Percentiles rank a stretch among this genome's conserved stretches.
phyloP scores from a whole-genome alignment of 2,797 vertebrate genomes.

The Manis pentadactyla region DNA sequence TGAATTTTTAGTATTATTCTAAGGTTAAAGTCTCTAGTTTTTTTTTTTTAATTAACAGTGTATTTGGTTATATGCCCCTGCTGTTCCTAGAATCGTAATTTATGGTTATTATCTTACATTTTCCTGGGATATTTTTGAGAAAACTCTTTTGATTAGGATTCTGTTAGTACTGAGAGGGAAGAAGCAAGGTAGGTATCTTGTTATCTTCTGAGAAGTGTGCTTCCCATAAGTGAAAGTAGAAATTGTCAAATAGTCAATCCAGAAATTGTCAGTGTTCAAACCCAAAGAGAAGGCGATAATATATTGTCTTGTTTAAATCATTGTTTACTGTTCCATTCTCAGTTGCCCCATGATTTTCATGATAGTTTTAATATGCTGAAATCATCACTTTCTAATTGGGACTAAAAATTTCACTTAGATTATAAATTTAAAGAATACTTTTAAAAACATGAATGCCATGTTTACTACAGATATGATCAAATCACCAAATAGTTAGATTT shows the following conservation, averaged over 20 bases:
- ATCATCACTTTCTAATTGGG: constrained; percentile 52
- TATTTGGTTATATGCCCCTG: not conserved
- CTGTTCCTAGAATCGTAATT: not conserved
- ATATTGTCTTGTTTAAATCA: not conserved
- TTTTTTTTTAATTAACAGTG: not conserved
- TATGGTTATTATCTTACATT: not conserved
- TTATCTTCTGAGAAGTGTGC: not conserved
- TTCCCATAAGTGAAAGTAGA: not conserved
- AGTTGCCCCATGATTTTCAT: constrained; percentile 62
- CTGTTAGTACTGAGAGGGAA: not conserved
- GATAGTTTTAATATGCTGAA: constrained; percentile 55
- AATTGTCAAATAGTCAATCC: not conserved
- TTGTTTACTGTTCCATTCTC: constrained; percentile 46
- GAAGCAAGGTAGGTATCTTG: not conserved
- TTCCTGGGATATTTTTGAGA: not conserved
- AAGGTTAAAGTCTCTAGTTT: not conserved
- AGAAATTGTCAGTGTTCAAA: not conserved
- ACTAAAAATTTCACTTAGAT: not conserved
- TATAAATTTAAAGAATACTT: not conserved
- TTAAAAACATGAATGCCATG: not conserved
- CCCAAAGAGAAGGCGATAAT: not conserved
- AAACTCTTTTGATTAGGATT: constrained; percentile 7
- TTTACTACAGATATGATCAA: not conserved
- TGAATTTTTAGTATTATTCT: not conserved
- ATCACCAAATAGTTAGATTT: not conserved